These are phyloP conservation scores for Pachycephala philippinensis DNA, from an alignment of 2,113 vertebrate species.

Conservation along the genomic window DNA sequence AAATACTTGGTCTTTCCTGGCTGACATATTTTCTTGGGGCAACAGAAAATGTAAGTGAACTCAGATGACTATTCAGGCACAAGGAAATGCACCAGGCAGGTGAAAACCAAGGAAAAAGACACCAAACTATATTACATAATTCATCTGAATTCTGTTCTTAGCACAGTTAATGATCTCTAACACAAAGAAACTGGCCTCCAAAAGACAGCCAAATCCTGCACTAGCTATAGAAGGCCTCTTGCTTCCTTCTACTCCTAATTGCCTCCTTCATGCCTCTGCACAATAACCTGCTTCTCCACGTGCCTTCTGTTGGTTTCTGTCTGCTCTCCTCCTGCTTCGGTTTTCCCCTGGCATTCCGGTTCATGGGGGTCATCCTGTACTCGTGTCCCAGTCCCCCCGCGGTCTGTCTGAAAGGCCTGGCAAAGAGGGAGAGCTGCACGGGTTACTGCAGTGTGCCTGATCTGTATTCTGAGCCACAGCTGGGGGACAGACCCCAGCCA, in stretches of 20 bases:
- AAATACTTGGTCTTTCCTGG: background rate
- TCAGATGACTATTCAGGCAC: background rate
- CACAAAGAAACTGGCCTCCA: background rate
- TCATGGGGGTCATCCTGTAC: rapidly evolving
- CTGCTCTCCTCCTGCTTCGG: background rate
- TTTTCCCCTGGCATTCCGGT: background rate
- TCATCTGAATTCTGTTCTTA: background rate
- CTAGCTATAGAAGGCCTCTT: background rate
- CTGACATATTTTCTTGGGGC: background rate
- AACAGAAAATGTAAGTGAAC: background rate
- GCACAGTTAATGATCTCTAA: background rate
- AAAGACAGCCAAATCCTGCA: background rate
- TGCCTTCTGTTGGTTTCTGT: background rate
- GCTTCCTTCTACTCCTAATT: background rate
- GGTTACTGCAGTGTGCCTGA: background rate
- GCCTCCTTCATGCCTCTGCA: background rate
- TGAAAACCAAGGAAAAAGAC: background rate
- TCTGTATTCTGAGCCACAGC: background rate
- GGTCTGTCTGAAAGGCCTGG: background rate
- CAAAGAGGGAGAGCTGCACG: background rate
- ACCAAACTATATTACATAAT: background rate
- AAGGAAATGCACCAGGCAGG: background rate
- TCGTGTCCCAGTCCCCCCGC: rapidly evolving
- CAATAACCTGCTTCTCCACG: background rate
- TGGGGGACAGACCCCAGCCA: background rate